Evolutionary conservation across 2,113 vertebrate genomes (phyloP).

Genomic region (Aegithalos caudatus): DNA sequence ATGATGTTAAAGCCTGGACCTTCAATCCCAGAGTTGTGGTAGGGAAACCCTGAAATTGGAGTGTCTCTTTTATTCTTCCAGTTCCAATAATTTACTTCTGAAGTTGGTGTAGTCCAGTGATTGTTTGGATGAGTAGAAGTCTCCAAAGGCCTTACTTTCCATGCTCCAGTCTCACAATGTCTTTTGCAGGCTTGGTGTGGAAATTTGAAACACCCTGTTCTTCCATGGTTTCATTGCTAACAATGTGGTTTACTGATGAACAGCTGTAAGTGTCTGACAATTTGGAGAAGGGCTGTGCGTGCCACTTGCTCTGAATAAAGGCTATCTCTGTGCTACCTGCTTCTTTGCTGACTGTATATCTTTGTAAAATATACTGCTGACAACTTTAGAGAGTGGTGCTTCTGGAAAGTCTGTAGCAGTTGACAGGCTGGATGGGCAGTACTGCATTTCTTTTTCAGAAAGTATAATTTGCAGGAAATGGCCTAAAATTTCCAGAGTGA

Average conservation of each 20-base stretch:
- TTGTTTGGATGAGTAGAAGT: constrained; percentile 48
- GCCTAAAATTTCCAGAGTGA: neutral
- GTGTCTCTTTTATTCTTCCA: constrained; percentile 51
- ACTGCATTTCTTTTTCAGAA: neutral
- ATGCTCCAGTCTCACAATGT: constrained; percentile 33
- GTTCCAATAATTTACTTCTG: constrained; percentile 39
- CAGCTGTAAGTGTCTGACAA: neutral
- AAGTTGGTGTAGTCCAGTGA: neutral
- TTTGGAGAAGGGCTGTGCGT: neutral
- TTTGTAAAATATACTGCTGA: constrained; percentile 27
- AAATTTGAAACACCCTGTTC: constrained; percentile 14
- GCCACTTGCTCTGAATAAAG: neutral
- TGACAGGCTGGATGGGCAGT: neutral
- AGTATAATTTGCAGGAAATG: neutral
- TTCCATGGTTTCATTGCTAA: constrained; percentile 20
- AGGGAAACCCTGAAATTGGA: constrained; percentile 36
- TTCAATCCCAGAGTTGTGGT: constrained; percentile 16
- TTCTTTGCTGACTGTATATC: neutral
- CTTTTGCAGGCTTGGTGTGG: constrained; percentile 41
- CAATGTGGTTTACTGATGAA: neutral
- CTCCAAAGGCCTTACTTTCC: constrained; percentile 24
- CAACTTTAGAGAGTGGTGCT: constrained; percentile 54
- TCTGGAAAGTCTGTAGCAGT: constrained; percentile 7
- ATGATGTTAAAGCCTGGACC: constrained; percentile 45
- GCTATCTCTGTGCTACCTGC: neutral